Evolutionary conservation across 1,140 invertebrate genomes (phyloP).

Genomic region (Microplitis demolitor): DNA sequence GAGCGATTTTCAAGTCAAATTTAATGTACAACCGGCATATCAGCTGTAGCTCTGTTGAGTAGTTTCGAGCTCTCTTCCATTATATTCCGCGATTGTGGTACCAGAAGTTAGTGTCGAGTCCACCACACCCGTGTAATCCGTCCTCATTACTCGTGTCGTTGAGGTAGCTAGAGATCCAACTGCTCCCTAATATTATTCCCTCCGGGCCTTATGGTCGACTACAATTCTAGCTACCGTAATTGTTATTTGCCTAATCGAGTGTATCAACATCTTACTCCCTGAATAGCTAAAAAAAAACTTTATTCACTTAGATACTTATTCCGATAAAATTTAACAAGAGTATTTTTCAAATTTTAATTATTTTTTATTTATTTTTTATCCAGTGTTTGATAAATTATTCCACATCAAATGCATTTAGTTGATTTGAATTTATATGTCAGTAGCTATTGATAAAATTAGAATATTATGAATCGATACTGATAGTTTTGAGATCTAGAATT

Average conservation of each 20-base stretch:
- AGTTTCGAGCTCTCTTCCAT: constrained; percentile 1
- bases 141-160: constrained; percentile 1
- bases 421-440: too few relatives aligned
- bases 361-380: too few relatives aligned
- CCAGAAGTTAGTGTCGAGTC: constrained; percentile 43
- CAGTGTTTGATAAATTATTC: too few relatives aligned
- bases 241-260: constrained; percentile 23
- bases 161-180: not conserved
- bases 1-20: constrained; percentile 49
- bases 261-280: too few relatives aligned
- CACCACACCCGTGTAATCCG: constrained; percentile 39
- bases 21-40: constrained; percentile 11
- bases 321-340: too few relatives aligned
- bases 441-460: too few relatives aligned
- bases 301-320: not conserved
- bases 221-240: constrained; percentile 3
- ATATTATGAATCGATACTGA: too few relatives aligned
- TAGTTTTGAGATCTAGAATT: too few relatives aligned
- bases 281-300: too few relatives aligned
- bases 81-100: constrained; percentile 36
- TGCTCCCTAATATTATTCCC: constrained; percentile 24
- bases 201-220: constrained; percentile 5
- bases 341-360: too few relatives aligned
- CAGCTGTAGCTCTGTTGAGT: too few relatives aligned
- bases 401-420: too few relatives aligned